phyloP scores from a whole-genome alignment of 2,888 invertebrate genomes.

The Timema podura region DNA sequence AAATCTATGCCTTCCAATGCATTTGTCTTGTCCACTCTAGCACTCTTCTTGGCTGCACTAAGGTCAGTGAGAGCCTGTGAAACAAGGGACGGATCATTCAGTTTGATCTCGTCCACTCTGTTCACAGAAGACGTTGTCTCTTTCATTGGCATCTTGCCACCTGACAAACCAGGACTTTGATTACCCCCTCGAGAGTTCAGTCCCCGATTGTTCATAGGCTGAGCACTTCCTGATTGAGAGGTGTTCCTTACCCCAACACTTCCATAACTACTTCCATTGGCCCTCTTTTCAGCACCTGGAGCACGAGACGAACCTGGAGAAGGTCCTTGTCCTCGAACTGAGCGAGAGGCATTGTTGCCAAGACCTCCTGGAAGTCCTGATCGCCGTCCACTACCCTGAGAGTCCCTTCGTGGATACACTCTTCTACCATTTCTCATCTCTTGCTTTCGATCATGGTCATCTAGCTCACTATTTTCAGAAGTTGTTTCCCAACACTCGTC shows the following conservation, averaged over 20 bases:
- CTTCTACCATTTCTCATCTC: constrained; percentile 40
- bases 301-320: constrained; percentile 37
- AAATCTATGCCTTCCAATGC: constrained; percentile 54
- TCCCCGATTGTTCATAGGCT: constrained; percentile 20
- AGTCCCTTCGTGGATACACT: constrained; percentile 38
- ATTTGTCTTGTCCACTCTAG: constrained; percentile 41
- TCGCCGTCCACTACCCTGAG: constrained; percentile 29
- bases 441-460: constrained; percentile 41
- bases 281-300: constrained; percentile 42
- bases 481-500: constrained; percentile 77
- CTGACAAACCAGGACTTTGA: constrained; percentile 25
- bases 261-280: constrained; percentile 18
- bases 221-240: constrained; percentile 4
- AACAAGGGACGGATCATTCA: constrained; percentile 51
- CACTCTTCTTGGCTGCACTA: constrained; percentile 39
- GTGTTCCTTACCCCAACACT: constrained; percentile 19
- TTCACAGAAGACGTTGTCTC: constrained; percentile 44
- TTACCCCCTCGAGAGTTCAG: constrained; percentile 27
- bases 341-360: constrained; percentile 21
- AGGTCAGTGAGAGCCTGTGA: constrained; percentile 50
- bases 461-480: constrained; percentile 71
- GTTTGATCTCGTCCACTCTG: constrained; percentile 53
- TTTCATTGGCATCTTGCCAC: constrained; percentile 39
- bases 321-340: constrained; percentile 23
- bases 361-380: constrained; percentile 23